Base-by-base conservation (phyloP, 2,888 invertebrate genomes). In the Agrochola lota region DNA sequence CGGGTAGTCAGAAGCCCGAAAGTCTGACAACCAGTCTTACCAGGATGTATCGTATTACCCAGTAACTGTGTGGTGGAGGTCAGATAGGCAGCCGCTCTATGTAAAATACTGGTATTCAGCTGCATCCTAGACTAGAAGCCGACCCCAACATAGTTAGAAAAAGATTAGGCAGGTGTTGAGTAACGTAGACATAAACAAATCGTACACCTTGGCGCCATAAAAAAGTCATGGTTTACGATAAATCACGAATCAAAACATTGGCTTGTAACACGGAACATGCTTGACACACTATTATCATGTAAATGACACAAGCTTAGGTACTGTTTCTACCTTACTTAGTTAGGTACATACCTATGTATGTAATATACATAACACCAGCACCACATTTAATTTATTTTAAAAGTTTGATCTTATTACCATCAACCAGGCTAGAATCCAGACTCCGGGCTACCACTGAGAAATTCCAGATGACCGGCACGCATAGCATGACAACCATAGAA, bases 211-310 rank as follows among this genome's bases (percentile, higher is more conserved):
- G 59, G 9, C 73, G 83, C 67, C 72, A 78, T 73, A 67, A 70
- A 71, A 72, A 73, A 59, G 57, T 73, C 26, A 72, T 69, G 71
- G 62, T 69, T 67, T n/a, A 59, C 49, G 67, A 82, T 72, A 76
- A 72, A 68, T 67, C 67, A 74, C 68, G 40, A 68, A 77, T 71
- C 69, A 76, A 84, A 68, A 67, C 70, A 77, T 73, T 59, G 59
- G 52, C 80, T 66, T 77, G 67, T 62, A 74, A 72, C 72, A 74
- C 73, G 64, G 69, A 77, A 74, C 76, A 77, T 63, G 70, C 40
- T 71, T 66, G 73, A 77, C 74, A 83, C 55, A 67, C 79, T 74
- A 81, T 72, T 77, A 72, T 79, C 75, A 85, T 82, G 79, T 73
- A 74, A 85, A 85, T 78, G 55, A 63, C 55, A 60, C 49, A 62